These are phyloP conservation scores for Pentalonia nigronervosa DNA, from an alignment of 1,140 invertebrate species.

Conservation along the genomic window DNA sequence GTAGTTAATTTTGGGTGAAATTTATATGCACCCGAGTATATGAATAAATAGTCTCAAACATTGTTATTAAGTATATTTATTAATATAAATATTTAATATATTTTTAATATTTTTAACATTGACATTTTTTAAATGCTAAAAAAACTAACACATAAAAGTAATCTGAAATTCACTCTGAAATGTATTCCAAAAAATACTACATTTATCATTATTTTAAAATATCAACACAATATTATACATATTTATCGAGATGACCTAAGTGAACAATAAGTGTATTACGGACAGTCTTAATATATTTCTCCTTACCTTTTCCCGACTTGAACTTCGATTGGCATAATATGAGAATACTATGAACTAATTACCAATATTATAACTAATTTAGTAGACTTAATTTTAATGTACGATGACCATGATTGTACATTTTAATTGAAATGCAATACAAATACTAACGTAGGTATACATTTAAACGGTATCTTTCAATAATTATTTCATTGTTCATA, in stretches of 20 bases:
- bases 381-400: neutral
- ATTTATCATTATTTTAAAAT: neutral
- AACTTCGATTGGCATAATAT: neutral
- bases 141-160: too few relatives aligned
- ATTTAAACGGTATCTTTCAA: neutral
- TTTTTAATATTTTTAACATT: too few relatives aligned
- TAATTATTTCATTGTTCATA: neutral
- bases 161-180: too few relatives aligned
- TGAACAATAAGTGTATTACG: neutral
- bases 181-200: too few relatives aligned
- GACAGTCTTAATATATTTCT: neutral
- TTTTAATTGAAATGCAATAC: neutral
- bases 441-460: neutral
- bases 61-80: too few relatives aligned
- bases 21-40: too few relatives aligned
- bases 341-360: neutral
- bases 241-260: neutral
- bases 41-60: too few relatives aligned
- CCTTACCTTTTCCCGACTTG: neutral
- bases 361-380: neutral
- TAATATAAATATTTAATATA: too few relatives aligned
- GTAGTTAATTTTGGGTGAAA: too few relatives aligned
- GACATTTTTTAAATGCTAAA: too few relatives aligned
- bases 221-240: neutral
- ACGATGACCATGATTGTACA: neutral